These are phyloP conservation scores for Dione juno DNA, from an alignment of 2,888 invertebrate species.

Conservation along the genomic window DNA sequence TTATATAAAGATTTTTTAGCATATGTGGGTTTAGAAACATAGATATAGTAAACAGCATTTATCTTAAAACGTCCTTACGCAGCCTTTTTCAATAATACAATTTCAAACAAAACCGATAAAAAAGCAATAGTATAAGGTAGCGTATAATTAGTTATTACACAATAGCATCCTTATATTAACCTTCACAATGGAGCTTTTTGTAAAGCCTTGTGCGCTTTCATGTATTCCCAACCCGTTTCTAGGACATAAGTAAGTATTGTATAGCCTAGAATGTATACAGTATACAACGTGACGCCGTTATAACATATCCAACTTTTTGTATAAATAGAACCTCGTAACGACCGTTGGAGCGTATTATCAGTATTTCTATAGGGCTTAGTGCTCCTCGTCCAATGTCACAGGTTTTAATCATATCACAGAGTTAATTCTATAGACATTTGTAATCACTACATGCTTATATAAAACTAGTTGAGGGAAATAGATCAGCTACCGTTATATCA, in stretches of 20 bases:
- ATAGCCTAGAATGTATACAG: conserved; percentile 13
- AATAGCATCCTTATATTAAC: conserved; percentile 12
- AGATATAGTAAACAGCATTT: neutral
- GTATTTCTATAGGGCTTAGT: neutral
- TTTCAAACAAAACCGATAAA: neutral
- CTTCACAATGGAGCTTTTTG: conserved; percentile 27
- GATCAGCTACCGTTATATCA: too few species aligned
- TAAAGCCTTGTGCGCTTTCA: conserved; percentile 22
- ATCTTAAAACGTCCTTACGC: neutral
- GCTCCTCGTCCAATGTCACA: neutral
- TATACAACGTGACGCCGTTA: conserved; percentile 15
- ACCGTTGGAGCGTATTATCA: neutral
- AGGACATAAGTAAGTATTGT: conserved; percentile 21
- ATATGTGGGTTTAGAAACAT: neutral
- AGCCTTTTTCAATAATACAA: neutral
- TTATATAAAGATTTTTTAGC: neutral
- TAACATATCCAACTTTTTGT: conserved; percentile 8
- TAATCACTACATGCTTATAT: neutral
- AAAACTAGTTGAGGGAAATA: too few species aligned
- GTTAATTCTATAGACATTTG: neutral
- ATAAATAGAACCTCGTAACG: conserved; percentile 20
- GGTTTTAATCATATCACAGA: neutral
- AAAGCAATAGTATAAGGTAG: neutral
- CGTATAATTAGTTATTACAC: conserved; percentile 22
- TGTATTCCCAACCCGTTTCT: conserved; percentile 15